Evolutionary conservation across 2,113 vertebrate genomes (phyloP).

Genomic region (Girardinichthys multiradiatus): DNA sequence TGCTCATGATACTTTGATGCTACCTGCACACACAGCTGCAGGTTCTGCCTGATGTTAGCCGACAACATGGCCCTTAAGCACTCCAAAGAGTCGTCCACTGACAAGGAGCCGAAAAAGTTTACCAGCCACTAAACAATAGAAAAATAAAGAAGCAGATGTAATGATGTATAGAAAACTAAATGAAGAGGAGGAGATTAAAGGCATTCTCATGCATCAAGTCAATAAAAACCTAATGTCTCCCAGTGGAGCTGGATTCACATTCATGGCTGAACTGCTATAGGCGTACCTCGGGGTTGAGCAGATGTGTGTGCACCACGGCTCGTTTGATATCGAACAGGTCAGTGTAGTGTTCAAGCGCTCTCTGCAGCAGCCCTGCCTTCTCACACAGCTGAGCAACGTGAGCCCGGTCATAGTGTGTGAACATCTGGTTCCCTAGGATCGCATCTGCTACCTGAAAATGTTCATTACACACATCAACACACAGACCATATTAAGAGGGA

Average conservation of each 20-base stretch:
- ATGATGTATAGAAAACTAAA: neutral
- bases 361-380: conserved; percentile 91
- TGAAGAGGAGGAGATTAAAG: neutral
- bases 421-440: conserved; percentile 95
- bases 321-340: conserved; percentile 92
- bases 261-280: neutral
- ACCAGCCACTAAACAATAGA: conserved; percentile 86
- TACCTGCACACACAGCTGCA: conserved; percentile 91
- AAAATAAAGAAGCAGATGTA: neutral
- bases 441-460: conserved; percentile 89
- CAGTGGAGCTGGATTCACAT: neutral
- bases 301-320: conserved; percentile 90
- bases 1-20: conserved; percentile 94
- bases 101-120: conserved; percentile 91
- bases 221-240: neutral
- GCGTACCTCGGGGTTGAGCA: conserved; percentile 84
- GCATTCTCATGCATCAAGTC: conserved; percentile 13
- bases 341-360: conserved; percentile 90
- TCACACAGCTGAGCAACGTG: conserved; percentile 93
- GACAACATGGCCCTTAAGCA: conserved; percentile 91
- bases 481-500: neutral
- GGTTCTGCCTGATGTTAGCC: conserved; percentile 90
- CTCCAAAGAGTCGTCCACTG: conserved; percentile 91
- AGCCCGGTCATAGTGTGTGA: conserved; percentile 90
- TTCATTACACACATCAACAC: conserved; percentile 11